Percentiles rank a stretch among this genome's conserved stretches.
Conservation (phyloP, 2,888 invertebrate genomes). For the Noctua janthe region DNA sequence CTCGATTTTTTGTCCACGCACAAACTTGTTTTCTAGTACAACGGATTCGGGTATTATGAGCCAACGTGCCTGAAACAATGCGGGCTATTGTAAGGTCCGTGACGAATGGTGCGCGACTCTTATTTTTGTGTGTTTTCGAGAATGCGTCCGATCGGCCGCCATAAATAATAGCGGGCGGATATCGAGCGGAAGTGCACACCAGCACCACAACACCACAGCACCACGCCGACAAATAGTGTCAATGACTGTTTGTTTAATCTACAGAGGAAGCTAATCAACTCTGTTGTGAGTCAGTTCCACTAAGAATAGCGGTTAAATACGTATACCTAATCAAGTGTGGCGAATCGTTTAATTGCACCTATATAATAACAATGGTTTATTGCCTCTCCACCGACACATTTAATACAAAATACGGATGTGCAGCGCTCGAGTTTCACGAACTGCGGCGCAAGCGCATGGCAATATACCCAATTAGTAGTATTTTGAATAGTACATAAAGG, state of each 20-base stretch:
- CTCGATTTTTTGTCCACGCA: slow-evolving; percentile 72
- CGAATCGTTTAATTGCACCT: slow-evolving; percentile 72
- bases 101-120: slow-evolving; percentile 84
- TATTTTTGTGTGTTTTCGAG: slow-evolving; percentile 88
- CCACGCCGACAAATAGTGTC: slow-evolving; percentile 81
- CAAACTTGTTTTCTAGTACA: slow-evolving; percentile 81
- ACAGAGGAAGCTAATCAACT: slow-evolving; percentile 78
- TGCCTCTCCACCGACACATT: slow-evolving; percentile 54
- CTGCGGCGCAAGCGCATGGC: slow-evolving; percentile 68
- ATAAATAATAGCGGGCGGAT: slow-evolving; percentile 86
- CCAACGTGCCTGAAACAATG: slow-evolving; percentile 85
- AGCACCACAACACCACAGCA: slow-evolving; percentile 52
- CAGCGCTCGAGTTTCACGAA: slow-evolving; percentile 67
- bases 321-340: slow-evolving; percentile 64
- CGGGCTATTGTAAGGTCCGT: slow-evolving; percentile 82
- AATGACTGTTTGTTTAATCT: slow-evolving; percentile 81
- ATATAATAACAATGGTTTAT: slow-evolving; percentile 71
- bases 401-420: slow-evolving; percentile 58
- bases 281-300: slow-evolving; percentile 65
- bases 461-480: slow-evolving; percentile 71
- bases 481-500: slow-evolving; percentile 65
- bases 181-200: slow-evolving; percentile 86
- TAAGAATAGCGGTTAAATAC: slow-evolving; percentile 60
- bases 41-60: slow-evolving; percentile 79
- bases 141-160: slow-evolving; percentile 82